phyloP scores from a whole-genome alignment of 2,797 vertebrate species.

The Malurus splendens region DNA sequence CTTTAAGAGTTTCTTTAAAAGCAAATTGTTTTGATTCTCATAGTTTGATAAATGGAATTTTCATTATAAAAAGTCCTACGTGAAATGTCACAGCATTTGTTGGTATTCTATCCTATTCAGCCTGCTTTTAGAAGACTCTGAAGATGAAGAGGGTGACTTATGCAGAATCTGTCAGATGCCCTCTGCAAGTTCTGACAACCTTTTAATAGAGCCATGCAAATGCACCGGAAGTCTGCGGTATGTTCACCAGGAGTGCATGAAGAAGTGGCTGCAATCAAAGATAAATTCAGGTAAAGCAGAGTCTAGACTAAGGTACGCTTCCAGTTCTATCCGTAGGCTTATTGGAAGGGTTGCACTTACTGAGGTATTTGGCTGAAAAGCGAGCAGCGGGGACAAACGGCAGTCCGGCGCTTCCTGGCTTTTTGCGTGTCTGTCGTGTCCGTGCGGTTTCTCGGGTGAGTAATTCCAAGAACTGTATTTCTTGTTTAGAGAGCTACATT shows the following conservation, averaged over 20 bases:
- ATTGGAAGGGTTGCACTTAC: neutral
- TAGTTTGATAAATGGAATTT: neutral
- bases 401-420: neutral
- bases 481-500: neutral
- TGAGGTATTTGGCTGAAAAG: neutral
- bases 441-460: neutral
- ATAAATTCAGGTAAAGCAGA: conserved; percentile 87
- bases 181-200: conserved; percentile 84
- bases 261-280: conserved; percentile 96
- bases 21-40: neutral
- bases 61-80: neutral
- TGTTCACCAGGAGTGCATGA: conserved; percentile 98
- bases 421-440: neutral
- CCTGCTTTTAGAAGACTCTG: conserved; percentile 92
- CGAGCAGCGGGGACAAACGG: rapidly evolving
- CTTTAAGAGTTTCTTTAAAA: neutral
- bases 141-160: conserved; percentile 93
- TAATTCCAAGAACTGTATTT: neutral
- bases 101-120: conserved; percentile 63
- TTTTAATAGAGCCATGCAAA: conserved; percentile 92
- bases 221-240: conserved; percentile 93
- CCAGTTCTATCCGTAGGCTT: neutral
- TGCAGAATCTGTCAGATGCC: conserved; percentile 97
- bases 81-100: neutral
- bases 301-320: neutral